A percentile compares a stretch with the other conserved stretches of the same genome.
phyloP scores from a whole-genome alignment of 2,888 invertebrate genomes.

The Exephanes ischioxanthus region DNA sequence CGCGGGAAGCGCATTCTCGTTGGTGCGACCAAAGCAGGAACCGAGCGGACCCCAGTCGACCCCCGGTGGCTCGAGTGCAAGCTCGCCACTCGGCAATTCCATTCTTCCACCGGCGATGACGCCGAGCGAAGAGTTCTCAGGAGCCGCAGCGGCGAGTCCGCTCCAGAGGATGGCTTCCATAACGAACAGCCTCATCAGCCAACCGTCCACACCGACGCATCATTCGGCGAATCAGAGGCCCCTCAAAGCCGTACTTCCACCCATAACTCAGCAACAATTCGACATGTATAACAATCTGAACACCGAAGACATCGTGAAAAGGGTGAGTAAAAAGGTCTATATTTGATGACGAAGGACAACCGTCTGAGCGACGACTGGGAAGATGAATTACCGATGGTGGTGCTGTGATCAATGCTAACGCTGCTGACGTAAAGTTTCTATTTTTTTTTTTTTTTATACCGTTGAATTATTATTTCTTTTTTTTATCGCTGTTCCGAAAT shows the following conservation, averaged over 20 bases:
- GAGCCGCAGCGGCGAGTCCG: constrained; percentile 95
- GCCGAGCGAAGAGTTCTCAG: constrained; percentile 92
- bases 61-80: constrained; percentile 91
- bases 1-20: constrained; percentile 94
- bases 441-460: background rate
- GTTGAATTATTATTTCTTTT: background rate
- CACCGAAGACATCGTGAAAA: constrained; percentile 99
- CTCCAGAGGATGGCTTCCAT: constrained; percentile 99
- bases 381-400: constrained; percentile 44
- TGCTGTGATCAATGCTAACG: constrained; percentile 41
- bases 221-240: constrained; percentile 94
- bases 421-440: constrained; percentile 5
- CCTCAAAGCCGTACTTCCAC: constrained; percentile 97
- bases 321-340: constrained; percentile 85
- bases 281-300: constrained; percentile 99
- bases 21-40: constrained; percentile 94
- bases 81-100: constrained; percentile 94
- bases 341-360: constrained; percentile 59
- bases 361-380: constrained; percentile 49
- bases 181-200: constrained; percentile 97
- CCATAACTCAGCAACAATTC: constrained; percentile 99
- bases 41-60: constrained; percentile 89
- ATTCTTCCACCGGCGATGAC: constrained; percentile 94
- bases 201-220: constrained; percentile 94
- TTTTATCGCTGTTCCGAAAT: background rate